These are phyloP conservation scores for Ferrisia virgata DNA, from an alignment of 2,888 invertebrate species.

Conservation along the genomic window DNA sequence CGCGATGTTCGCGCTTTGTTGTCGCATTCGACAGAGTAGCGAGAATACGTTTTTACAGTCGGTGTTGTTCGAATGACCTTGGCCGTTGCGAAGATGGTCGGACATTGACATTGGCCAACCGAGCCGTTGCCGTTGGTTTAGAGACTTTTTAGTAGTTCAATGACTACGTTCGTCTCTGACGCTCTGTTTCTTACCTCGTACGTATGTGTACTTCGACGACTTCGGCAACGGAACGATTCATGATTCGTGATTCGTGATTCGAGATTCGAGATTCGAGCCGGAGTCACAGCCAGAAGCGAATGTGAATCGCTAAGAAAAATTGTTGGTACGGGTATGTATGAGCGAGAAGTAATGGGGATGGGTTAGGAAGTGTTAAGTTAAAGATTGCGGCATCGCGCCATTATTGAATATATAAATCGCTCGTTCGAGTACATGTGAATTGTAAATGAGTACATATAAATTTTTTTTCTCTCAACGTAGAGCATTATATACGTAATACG, in stretches of 20 bases:
- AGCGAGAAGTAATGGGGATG: background rate
- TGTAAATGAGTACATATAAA: background rate
- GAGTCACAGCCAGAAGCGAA: background rate
- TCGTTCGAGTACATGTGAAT: background rate
- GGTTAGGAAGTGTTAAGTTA: background rate
- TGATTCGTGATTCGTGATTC: background rate
- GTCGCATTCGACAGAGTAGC: conserved; percentile 11
- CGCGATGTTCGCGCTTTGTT: background rate
- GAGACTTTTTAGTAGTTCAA: conserved; percentile 43
- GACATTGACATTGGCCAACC: conserved; percentile 45
- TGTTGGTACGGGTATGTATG: background rate
- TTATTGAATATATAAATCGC: conserved; percentile 17
- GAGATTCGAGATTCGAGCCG: background rate
- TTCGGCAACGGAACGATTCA: background rate
- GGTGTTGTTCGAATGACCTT: conserved; percentile 44
- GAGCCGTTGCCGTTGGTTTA: conserved; percentile 43
- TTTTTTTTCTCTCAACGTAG: background rate
- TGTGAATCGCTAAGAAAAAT: background rate
- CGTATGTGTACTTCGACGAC: too few species aligned
- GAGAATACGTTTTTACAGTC: conserved; percentile 2
- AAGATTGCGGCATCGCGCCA: background rate
- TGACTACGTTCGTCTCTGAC: conserved; percentile 40
- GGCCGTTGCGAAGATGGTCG: conserved; percentile 45
- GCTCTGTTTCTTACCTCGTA: background rate
- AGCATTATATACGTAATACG: too few species aligned